Evolutionary conservation across 2,888 invertebrate species (phyloP).

Genomic region (Linnaemya tessellans): DNA sequence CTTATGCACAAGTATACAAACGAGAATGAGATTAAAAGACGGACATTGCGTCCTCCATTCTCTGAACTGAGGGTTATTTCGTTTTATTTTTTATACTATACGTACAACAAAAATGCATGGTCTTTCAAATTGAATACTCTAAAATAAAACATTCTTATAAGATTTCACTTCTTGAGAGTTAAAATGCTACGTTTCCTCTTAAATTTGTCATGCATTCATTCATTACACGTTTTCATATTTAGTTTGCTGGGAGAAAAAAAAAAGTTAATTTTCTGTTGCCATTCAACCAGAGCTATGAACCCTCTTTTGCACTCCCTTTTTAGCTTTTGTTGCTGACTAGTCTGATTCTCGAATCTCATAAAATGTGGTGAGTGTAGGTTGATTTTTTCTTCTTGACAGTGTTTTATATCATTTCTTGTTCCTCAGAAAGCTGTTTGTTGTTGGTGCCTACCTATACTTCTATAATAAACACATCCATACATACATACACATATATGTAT

Average conservation of each 20-base stretch:
- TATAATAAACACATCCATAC: background rate
- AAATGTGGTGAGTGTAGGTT: slow-evolving; percentile 56
- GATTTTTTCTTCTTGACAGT: slow-evolving; percentile 16
- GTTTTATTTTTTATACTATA: slow-evolving; percentile 42
- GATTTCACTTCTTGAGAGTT: slow-evolving; percentile 69
- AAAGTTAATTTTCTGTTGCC: slow-evolving; percentile 25
- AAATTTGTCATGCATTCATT: slow-evolving; percentile 45
- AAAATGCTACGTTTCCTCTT: slow-evolving; percentile 47
- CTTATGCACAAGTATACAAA: slow-evolving; percentile 1
- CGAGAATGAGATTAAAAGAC: slow-evolving; percentile 23
- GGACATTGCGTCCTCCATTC: slow-evolving; percentile 50
- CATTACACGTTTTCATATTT: slow-evolving; percentile 9
- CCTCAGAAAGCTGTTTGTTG: slow-evolving; percentile 29
- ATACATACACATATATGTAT: background rate
- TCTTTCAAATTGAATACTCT: slow-evolving; percentile 23
- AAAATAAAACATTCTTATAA: slow-evolving; percentile 60
- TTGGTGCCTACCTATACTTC: too few relatives aligned
- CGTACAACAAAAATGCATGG: slow-evolving; percentile 4
- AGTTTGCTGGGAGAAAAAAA: slow-evolving; percentile 25
- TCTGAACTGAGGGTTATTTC: slow-evolving; percentile 53
- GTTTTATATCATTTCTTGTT: slow-evolving; percentile 17
- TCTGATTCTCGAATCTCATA: slow-evolving; percentile 53
- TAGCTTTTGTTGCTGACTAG: slow-evolving; percentile 29
- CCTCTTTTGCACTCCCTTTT: slow-evolving; percentile 56
- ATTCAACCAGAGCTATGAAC: slow-evolving; percentile 53